phyloP scores from a whole-genome alignment of 2,113 vertebrate species.

The Phylloscopus whistleri region DNA sequence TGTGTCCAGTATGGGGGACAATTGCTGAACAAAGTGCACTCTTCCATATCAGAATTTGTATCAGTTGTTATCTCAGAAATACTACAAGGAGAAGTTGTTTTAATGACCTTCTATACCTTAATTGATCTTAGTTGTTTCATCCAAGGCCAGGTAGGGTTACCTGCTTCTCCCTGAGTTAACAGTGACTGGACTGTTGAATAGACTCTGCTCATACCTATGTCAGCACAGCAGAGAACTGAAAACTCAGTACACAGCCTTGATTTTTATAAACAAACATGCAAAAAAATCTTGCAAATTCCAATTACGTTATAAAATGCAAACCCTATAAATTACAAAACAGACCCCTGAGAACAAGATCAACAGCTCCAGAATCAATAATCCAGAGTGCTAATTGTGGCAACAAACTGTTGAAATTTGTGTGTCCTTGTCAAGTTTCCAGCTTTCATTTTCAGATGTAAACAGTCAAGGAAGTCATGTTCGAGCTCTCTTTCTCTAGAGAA shows the following conservation, averaged over 20 bases:
- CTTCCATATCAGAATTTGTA: not conserved
- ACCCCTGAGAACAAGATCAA: not conserved
- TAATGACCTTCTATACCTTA: not conserved
- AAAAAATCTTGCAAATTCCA: not conserved
- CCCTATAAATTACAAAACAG: not conserved
- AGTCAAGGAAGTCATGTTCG: not conserved
- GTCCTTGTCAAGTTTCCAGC: not conserved
- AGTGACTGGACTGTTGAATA: not conserved
- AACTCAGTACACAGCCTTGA: not conserved
- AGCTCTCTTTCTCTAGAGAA: conserved; percentile 14
- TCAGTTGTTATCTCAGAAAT: not conserved
- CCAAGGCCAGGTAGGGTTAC: not conserved
- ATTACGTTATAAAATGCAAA: not conserved
- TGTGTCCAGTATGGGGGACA: not conserved
- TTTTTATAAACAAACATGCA: conserved; percentile 13
- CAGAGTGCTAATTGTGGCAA: not conserved
- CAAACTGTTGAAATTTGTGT: not conserved
- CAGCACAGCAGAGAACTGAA: not conserved
- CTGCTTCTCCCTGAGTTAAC: not conserved
- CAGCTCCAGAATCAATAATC: not conserved
- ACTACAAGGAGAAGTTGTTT: not conserved
- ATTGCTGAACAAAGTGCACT: not conserved
- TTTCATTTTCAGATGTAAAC: conserved; percentile 27
- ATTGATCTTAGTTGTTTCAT: not conserved
- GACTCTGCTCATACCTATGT: not conserved